Base-by-base conservation (phyloP, 1,140 invertebrate genomes). In the Drosophila lowei region DNA sequence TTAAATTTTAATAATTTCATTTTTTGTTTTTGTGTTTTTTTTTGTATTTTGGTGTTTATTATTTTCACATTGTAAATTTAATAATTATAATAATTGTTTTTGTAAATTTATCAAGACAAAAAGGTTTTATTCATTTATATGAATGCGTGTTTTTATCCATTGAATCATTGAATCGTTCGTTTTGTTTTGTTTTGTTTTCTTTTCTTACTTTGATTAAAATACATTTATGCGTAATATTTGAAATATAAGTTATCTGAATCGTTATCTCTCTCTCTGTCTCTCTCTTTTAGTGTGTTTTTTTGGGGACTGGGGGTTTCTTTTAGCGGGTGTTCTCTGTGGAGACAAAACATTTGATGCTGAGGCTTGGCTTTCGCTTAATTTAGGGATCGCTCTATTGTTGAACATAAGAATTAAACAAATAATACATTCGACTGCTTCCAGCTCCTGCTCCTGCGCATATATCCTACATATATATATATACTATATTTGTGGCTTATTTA, bases 51-150 rank as follows among this genome's bases (percentile, higher is more conserved):
- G 34, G 3, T 62, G 50, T 62, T 70, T 73, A 73, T 79, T 79
- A 78, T 85, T 84, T 85, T 85, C 77, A 85, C 81, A 77, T 85
- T 85, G 81, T 86, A 86, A 86, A 86, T 86, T 88, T 86, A 86
- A 86, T 86, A 86, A 86, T 86, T 88, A 86, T 86, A 88, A 86
- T 88, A 88, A 83, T 86, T 77, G 65, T 54, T 56, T 90, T 90
- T 90, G 89, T 90, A 90, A 90, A 90, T 90, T 73, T 90, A 89
- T 90, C 81, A 90, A 90, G 88, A 90, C 88, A 90, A 90, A 90
- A 90, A 78, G 68, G 64, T 90, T 76, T 80, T 80, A 77, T 77
- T 79, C 66, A 59, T 74, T 72, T 64, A 43, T 72, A 70, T 77
- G 46, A 64, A 64, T 73, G 65, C 50, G 50, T 38, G 34, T 59